phyloP scores from a whole-genome alignment of 1,140 invertebrate genomes.

The Drosophila tsacasi region DNA sequence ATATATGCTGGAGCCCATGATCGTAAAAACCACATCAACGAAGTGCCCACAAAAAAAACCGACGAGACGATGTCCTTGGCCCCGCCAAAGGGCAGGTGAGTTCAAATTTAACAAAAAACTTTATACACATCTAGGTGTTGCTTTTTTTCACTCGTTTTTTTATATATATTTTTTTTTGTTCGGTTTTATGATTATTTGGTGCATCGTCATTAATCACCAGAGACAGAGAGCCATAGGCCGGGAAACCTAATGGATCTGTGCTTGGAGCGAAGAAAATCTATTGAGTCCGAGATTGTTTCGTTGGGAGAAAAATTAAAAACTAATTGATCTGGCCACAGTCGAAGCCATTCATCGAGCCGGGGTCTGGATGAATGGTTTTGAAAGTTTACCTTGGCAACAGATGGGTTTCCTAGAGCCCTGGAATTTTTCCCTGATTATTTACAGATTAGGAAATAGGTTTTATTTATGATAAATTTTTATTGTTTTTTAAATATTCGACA shows the following conservation, averaged over 20 bases:
- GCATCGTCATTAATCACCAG: constrained; percentile 70
- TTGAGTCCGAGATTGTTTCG: constrained; percentile 37
- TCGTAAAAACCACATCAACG: constrained; percentile 46
- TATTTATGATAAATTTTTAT: too few relatives aligned
- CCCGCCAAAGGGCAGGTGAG: constrained; percentile 69
- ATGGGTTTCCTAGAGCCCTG: constrained; percentile 1
- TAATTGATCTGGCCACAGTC: constrained; percentile 57
- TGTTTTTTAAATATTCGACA: not conserved
- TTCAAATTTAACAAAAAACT: constrained; percentile 41
- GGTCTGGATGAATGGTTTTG: constrained; percentile 32
- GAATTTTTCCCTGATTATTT: constrained; percentile 14
- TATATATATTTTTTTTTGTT: constrained; percentile 1
- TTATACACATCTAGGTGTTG: constrained; percentile 31
- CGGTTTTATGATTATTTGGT: constrained; percentile 43
- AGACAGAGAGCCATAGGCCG: constrained; percentile 21
- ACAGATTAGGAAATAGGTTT: not conserved
- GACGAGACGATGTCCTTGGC: constrained; percentile 65
- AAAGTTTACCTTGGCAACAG: constrained; percentile 31
- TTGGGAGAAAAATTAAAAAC: constrained; percentile 51
- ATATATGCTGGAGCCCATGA: constrained; percentile 35
- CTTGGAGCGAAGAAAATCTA: constrained; percentile 50
- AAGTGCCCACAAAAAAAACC: constrained; percentile 31
- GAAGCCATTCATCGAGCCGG: constrained; percentile 36
- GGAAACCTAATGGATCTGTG: constrained; percentile 52
- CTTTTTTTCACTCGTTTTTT: not conserved